A percentile compares a stretch with the other conserved stretches of the same genome.
phyloP scores from a whole-genome alignment of 1,140 invertebrate genomes.

The Ladona fulva region DNA sequence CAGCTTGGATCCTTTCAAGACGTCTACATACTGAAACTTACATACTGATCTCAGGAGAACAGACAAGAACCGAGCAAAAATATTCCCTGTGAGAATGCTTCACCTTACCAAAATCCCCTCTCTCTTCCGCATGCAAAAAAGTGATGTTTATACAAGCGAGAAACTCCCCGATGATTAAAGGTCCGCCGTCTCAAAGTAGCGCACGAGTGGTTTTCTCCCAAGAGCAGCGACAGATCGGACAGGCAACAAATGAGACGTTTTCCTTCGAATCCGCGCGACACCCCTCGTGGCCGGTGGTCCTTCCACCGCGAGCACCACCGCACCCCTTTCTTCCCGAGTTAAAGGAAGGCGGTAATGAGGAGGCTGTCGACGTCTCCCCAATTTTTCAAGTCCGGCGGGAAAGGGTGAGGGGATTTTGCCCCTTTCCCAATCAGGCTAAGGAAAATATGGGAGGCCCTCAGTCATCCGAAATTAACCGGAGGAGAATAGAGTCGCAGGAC shows the following conservation, averaged over 20 bases:
- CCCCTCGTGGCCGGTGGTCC: not conserved
- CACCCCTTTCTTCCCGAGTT: not conserved
- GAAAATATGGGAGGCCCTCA: not conserved
- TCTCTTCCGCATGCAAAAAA: not conserved
- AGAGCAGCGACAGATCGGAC: not conserved
- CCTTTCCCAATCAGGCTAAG: not conserved
- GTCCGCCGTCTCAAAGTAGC: not conserved
- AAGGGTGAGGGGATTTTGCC: no score
- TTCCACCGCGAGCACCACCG: no score
- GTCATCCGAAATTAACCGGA: not conserved
- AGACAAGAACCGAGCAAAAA: no score
- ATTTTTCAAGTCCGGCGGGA: not conserved
- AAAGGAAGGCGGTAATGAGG: not conserved
- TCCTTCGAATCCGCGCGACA: not conserved
- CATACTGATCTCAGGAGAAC: no score
- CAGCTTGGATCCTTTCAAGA: no score
- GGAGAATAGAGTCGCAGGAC: not conserved
- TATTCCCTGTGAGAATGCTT: not conserved
- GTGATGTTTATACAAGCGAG: not conserved
- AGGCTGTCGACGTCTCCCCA: not conserved
- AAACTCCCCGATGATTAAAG: not conserved
- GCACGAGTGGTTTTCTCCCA: not conserved
- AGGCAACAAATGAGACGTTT: constrained; percentile 2
- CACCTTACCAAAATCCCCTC: not conserved
- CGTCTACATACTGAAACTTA: no score